Base-by-base conservation (phyloP, 2,888 invertebrate genomes). In the Acleris emargana region DNA sequence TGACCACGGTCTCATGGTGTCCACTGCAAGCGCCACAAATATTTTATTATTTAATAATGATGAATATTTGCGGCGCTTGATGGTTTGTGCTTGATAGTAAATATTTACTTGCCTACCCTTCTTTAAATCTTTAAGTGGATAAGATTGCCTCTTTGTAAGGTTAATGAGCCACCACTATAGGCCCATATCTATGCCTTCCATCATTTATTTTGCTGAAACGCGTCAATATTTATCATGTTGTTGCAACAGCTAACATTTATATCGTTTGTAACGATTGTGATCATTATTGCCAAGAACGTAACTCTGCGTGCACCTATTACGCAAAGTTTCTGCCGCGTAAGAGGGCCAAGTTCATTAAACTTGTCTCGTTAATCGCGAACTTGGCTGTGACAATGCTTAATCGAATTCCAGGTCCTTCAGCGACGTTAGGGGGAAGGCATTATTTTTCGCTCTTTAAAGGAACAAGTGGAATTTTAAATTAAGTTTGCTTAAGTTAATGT, bases 281-380 rank as follows among this genome's bases (percentile, higher is more conserved):
- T 25, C 59, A 49, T 59, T 54, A 64, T 64, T 49, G 50, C 54
- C 54, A 47, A 49, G 53, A 53, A 28, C 42, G 17, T 59, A 59
- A 62, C 61, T 54, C 51, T n/a, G 47, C 57, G 58, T 50, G 50
- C 55, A 42, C 38, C 38, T 38, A 38, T 49, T 22, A 45, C 25
- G 43, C 18, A 42, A 57, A 66, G 51, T 66, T 60, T 42, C 52
- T 9, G 43, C 47, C 59, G 43, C 32, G 50, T 60, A 60, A 57
- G 43, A 57, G 54, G 54, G n/a, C 64, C 59, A 54, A 64, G 66
- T 66, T 66, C 66, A 66, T 66, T 66, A 25, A 66, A 66, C 61
- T 66, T 66, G 66, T 66, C 66, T 66, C 66, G 61, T 66, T 66
- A 66, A 66, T 66, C 60, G 51, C 60, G 22, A 66, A 66, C 66